Conservation (phyloP, 2,113 vertebrate genomes). For the Egretta garzetta region DNA sequence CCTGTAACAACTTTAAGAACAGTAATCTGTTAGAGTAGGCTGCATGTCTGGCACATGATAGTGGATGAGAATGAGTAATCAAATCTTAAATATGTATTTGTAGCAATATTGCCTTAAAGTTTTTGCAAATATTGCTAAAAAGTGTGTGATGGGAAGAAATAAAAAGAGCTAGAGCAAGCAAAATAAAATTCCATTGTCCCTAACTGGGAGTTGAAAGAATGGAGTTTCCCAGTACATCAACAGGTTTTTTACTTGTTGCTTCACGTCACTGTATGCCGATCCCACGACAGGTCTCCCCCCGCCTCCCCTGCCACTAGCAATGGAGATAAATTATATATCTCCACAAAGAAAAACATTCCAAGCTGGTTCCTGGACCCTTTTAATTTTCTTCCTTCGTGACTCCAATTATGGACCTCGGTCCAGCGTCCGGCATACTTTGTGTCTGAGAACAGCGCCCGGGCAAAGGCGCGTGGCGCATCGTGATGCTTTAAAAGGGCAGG, state of each 20-base stretch:
- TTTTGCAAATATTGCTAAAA: slow-evolving; percentile 48
- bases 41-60: slow-evolving; percentile 74
- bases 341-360: neutral
- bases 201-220: slow-evolving; percentile 6
- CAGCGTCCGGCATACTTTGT: neutral
- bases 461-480: neutral
- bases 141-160: slow-evolving; percentile 34
- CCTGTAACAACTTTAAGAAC: slow-evolving; percentile 72
- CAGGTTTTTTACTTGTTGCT: slow-evolving; percentile 24
- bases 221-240: neutral
- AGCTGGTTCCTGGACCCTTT: neutral
- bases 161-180: slow-evolving; percentile 45
- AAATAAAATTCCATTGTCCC: slow-evolving; percentile 8
- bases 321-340: neutral
- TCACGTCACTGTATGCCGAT: neutral
- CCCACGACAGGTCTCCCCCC: neutral
- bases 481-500: slow-evolving; percentile 28
- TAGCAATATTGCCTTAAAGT: slow-evolving; percentile 58
- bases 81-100: slow-evolving; percentile 80
- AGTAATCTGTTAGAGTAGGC: slow-evolving; percentile 78
- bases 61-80: slow-evolving; percentile 77
- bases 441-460: slow-evolving; percentile 26
- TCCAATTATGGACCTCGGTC: slow-evolving; percentile 6
- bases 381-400: slow-evolving; percentile 7
- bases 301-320: neutral